Evolutionary conservation across 2,888 invertebrate species (phyloP).

Genomic region (Electrophaes corylata): DNA sequence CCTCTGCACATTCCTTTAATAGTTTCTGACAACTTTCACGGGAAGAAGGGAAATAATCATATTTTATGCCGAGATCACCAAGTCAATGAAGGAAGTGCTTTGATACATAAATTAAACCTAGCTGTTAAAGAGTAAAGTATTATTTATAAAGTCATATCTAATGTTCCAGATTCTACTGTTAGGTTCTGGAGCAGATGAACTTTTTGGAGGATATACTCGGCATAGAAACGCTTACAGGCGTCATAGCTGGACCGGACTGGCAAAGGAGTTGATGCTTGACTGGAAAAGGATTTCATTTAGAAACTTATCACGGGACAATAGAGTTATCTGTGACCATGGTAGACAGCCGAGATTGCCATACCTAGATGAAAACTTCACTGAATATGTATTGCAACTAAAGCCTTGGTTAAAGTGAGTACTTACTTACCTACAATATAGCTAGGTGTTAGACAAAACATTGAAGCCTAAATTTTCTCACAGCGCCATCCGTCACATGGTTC

Average conservation of each 20-base stretch:
- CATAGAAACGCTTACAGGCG: slow-evolving; percentile 90
- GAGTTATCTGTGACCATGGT: slow-evolving; percentile 95
- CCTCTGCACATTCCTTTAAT: too few species aligned
- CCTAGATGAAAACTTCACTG: slow-evolving; percentile 88
- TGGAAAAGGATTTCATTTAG: slow-evolving; percentile 93
- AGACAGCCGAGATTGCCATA: slow-evolving; percentile 92
- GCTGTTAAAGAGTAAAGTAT: too few species aligned
- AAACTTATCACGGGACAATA: slow-evolving; percentile 97
- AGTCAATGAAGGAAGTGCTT: too few species aligned
- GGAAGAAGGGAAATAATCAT: too few species aligned
- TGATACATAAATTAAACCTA: too few species aligned
- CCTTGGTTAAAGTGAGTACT: slow-evolving; percentile 87
- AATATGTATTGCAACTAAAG: slow-evolving; percentile 85
- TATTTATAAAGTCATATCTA: too few species aligned
- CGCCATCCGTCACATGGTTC: too few species aligned
- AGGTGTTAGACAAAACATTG: too few species aligned
- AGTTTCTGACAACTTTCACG: too few species aligned
- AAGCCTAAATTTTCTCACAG: too few species aligned
- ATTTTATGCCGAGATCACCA: too few species aligned
- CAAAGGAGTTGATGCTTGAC: slow-evolving; percentile 89
- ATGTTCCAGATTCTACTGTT: slow-evolving; percentile 88
- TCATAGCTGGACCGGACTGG: slow-evolving; percentile 80
- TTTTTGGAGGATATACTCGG: slow-evolving; percentile 96
- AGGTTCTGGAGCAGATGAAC: slow-evolving; percentile 98
- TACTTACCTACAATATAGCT: neutral